Evolutionary conservation across 2,888 invertebrate species (phyloP), one percentile per base, ranked within the genome.

Genomic region (Alloplasta piceator): DNA sequence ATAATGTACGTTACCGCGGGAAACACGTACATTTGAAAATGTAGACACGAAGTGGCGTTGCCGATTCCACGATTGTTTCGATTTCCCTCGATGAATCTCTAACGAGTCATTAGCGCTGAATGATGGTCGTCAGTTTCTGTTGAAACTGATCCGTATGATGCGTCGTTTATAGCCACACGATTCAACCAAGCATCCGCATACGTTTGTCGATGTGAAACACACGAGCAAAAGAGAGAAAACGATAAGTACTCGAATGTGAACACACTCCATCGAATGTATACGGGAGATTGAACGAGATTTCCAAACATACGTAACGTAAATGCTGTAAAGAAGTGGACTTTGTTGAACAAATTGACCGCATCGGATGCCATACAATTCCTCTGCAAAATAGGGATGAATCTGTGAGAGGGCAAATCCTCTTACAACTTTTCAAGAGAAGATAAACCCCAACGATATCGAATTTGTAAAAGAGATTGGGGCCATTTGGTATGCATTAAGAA

Each of bases 41-140:
- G 26, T 46, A 58, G 38, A 70, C 46, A 58, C 46, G 14, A 48
- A 39, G 14, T 55, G 36, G 43, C n/a, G 50, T 52, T 14, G 41
- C 48, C 39, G 48, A 36, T 58, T 58, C 46, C 12, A 58, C 70
- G 74, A 74, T 79, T 74, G 56, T 63, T 74, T 74, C 64, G 26
- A 43, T 43, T 56, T 50, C 63, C 43, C 39, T n/a, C 26, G 26
- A 26, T 79, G 74, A 63, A 70, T 64, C 50, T 64, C 70, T 74
- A 68, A 70, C 68, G 74, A 79, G 68, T 74, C 68, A 74, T 79
- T 74, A 70, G 58, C 63, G 56, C 63, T 73, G 48, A 61, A 58
- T 56, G 67, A 73, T 73, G 46, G 67, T 73, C 68, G 46, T 68
- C 78, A 50, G 73, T 78, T 55, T 14, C 48, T 61, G 68, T 73